Percentiles rank a stretch among this genome's conserved stretches.
Conservation (phyloP, 2,113 vertebrate species). For the Coturnix japonica region DNA sequence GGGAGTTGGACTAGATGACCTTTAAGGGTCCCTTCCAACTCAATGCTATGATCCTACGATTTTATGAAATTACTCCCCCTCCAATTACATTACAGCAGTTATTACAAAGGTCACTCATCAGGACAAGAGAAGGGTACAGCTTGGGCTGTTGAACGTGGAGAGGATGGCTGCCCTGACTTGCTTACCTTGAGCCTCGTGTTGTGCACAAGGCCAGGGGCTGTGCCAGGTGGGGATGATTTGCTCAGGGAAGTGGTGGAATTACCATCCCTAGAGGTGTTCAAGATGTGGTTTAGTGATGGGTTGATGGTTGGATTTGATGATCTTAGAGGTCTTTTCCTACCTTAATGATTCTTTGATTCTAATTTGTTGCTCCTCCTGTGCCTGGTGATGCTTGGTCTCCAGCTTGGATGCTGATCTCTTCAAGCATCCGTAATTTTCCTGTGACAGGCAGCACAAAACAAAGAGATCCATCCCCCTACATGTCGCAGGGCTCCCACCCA, state of each 20-base stretch:
- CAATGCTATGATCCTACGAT: no score
- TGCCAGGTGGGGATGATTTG: neutral
- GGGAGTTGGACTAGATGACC: no score
- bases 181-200: fast-evolving
- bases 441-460: neutral
- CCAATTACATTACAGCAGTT: neutral
- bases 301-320: no score
- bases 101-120: neutral
- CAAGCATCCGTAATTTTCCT: neutral
- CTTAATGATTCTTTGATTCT: no score
- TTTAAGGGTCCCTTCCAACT: no score
- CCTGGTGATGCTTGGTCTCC: neutral
- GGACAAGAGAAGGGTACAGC: neutral
- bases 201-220: neutral
- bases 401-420: neutral
- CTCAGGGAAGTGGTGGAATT: no score
- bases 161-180: neutral
- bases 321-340: no score
- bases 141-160: neutral
- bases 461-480: neutral
- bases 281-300: no score
- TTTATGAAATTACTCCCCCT: neutral
- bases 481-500: neutral
- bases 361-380: neutral
- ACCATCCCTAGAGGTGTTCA: no score